Percentiles rank a stretch among this genome's conserved stretches.
Conservation (phyloP, 2,113 vertebrate species). For the Bagarius yarrelli region DNA sequence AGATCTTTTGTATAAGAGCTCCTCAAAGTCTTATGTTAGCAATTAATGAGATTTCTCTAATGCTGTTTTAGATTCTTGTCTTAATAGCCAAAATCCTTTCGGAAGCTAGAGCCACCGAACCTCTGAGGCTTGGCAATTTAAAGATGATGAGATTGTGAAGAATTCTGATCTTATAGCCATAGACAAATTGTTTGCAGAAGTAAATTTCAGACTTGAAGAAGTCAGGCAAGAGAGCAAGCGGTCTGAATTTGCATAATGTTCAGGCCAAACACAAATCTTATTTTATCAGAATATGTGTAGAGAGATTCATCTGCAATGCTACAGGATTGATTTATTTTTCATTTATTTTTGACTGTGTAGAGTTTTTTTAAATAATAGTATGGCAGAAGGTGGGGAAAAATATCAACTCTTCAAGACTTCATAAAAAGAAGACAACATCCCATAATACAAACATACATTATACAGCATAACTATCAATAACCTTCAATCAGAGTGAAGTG, state of each 20-base stretch:
- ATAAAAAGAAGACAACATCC: not conserved
- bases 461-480: slow-evolving; percentile 24
- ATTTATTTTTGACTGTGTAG: slow-evolving; percentile 17
- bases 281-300: not conserved
- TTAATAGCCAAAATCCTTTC: slow-evolving; percentile 54
- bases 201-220: slow-evolving; percentile 27
- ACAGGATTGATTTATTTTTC: not conserved
- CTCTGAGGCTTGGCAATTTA: slow-evolving; percentile 67
- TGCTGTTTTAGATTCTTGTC: slow-evolving; percentile 60
- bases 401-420: not conserved
- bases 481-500: slow-evolving; percentile 3
- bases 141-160: slow-evolving; percentile 67
- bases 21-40: slow-evolving; percentile 32
- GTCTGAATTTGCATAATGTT: slow-evolving; percentile 21
- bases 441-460: slow-evolving; percentile 9
- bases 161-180: slow-evolving; percentile 70
- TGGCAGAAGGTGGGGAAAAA: slow-evolving; percentile 9
- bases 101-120: slow-evolving; percentile 47
- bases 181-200: slow-evolving; percentile 72
- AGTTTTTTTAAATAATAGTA: slow-evolving; percentile 17
- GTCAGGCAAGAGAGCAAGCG: slow-evolving; percentile 43
- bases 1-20: slow-evolving; percentile 8
- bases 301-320: slow-evolving; percentile 19
- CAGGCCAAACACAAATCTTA: slow-evolving; percentile 24
- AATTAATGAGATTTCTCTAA: slow-evolving; percentile 61